phyloP scores from a whole-genome alignment of 2,888 invertebrate species.

The Ichneumoninae sp. region DNA sequence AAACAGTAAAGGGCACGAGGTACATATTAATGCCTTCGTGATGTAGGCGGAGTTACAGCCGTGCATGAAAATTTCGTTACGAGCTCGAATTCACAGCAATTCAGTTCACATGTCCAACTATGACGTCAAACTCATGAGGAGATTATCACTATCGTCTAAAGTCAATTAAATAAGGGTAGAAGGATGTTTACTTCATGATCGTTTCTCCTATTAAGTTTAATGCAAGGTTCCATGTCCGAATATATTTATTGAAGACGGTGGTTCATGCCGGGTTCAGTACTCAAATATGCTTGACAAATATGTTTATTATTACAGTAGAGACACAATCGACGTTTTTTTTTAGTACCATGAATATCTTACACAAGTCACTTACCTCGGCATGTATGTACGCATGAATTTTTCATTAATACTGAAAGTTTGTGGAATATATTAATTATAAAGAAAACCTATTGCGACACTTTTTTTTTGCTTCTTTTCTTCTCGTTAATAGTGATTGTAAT shows the following conservation, averaged over 20 bases:
- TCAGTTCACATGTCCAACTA: not conserved
- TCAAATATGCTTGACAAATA: not conserved
- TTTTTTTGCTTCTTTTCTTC: not conserved
- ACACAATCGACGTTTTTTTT: not conserved
- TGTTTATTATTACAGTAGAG: not conserved
- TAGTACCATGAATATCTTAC: not conserved
- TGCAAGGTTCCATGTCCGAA: not conserved
- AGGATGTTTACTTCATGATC: not conserved
- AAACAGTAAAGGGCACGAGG: not conserved
- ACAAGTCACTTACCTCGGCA: not conserved
- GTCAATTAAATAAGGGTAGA: not conserved
- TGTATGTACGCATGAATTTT: not conserved
- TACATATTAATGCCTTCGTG: not conserved
- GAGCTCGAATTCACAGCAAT: not conserved
- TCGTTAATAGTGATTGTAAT: not conserved
- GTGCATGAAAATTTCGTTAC: not conserved
- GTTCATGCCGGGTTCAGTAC: not conserved
- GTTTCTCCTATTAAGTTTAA: no score
- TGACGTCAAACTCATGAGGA: no score
- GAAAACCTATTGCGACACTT: not conserved
- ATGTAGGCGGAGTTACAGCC: not conserved
- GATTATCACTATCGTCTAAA: no score
- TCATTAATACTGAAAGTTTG: slow-evolving; percentile 34
- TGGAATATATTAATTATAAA: slow-evolving; percentile 14
- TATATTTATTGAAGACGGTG: not conserved